Evolutionary conservation across 2,888 invertebrate genomes (phyloP).

Genomic region (Drosophila pseudotalamancana): DNA sequence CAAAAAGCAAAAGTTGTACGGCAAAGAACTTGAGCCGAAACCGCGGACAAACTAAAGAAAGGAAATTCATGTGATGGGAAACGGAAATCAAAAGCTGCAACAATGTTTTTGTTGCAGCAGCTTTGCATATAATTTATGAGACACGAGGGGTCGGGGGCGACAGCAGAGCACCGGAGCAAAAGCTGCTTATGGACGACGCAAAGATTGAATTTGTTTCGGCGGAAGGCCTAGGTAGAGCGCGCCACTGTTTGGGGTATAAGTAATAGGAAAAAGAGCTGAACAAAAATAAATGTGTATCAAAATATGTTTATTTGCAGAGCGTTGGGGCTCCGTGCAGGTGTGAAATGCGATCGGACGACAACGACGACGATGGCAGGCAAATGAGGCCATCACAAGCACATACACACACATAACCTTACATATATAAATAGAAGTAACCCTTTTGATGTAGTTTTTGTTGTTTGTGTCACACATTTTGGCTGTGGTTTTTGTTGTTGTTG

Average conservation of each 20-base stretch:
- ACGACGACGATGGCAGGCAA: conserved; percentile 39
- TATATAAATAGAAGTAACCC: conserved; percentile 45
- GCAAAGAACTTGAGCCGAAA: conserved; percentile 55
- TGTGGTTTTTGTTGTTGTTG: conserved; percentile 51
- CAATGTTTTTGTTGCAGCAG: conserved; percentile 55
- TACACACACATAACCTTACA: not conserved
- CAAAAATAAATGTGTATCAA: conserved; percentile 56
- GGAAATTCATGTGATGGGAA: conserved; percentile 80
- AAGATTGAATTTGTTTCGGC: conserved; percentile 68
- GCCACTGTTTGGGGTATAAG: conserved; percentile 27
- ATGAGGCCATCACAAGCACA: conserved; percentile 48
- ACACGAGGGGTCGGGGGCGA: conserved; percentile 28
- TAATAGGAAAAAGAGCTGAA: conserved; percentile 50
- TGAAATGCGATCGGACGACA: conserved; percentile 58
- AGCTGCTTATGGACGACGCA: conserved; percentile 64
- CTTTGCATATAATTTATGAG: conserved; percentile 78
- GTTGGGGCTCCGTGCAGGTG: conserved; percentile 49
- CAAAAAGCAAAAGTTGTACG: conserved; percentile 73
- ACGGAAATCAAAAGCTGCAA: conserved; percentile 82
- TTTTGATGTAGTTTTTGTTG: conserved; percentile 36
- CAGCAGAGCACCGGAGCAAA: conserved; percentile 54
- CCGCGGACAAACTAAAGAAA: conserved; percentile 64
- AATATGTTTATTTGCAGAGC: conserved; percentile 61
- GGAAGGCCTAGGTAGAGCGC: conserved; percentile 41
- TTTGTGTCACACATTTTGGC: conserved; percentile 35